Percentiles rank a stretch among this genome's conserved stretches.
These are phyloP conservation scores for Gnatocerus cornutus DNA, from an alignment of 2,888 invertebrate species.

Conservation along the genomic window DNA sequence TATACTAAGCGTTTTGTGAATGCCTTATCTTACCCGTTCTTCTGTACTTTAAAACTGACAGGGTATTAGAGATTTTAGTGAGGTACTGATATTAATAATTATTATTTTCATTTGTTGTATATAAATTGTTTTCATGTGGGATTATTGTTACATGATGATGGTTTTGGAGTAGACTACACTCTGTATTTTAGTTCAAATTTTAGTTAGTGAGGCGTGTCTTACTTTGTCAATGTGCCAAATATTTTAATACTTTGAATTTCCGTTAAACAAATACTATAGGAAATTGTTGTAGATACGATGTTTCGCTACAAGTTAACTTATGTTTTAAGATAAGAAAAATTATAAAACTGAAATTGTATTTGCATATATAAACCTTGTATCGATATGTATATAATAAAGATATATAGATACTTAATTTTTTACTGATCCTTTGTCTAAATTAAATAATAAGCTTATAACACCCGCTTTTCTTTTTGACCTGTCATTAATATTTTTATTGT, in stretches of 20 bases:
- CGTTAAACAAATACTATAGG: constrained; percentile 24
- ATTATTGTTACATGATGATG: constrained; percentile 18
- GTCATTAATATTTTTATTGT: constrained; percentile 47
- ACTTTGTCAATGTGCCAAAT: constrained; percentile 50
- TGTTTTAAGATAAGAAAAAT: constrained; percentile 41
- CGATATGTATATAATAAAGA: constrained; percentile 51
- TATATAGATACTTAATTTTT: constrained; percentile 45
- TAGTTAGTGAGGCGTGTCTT: constrained; percentile 41
- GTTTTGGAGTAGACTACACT: constrained; percentile 38
- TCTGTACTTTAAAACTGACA: constrained; percentile 50
- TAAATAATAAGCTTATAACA: constrained; percentile 42
- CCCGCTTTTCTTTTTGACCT: constrained; percentile 22
- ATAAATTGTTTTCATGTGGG: constrained; percentile 24
- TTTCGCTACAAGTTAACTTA: constrained; percentile 37
- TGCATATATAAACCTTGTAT: constrained; percentile 50
- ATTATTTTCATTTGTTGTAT: constrained; percentile 51
- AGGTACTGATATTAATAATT: constrained; percentile 44
- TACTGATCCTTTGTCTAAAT: no score
- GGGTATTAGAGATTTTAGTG: constrained; percentile 58
- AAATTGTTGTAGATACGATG: constrained; percentile 44
- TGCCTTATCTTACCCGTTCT: constrained; percentile 40
- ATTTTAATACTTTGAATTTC: constrained; percentile 35
- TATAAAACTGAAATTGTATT: constrained; percentile 44
- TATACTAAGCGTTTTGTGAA: constrained; percentile 12
- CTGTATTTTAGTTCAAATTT: constrained; percentile 23